These are phyloP conservation scores for Tetrax tetrax DNA, from an alignment of 2,113 vertebrate species.

Conservation along the genomic window DNA sequence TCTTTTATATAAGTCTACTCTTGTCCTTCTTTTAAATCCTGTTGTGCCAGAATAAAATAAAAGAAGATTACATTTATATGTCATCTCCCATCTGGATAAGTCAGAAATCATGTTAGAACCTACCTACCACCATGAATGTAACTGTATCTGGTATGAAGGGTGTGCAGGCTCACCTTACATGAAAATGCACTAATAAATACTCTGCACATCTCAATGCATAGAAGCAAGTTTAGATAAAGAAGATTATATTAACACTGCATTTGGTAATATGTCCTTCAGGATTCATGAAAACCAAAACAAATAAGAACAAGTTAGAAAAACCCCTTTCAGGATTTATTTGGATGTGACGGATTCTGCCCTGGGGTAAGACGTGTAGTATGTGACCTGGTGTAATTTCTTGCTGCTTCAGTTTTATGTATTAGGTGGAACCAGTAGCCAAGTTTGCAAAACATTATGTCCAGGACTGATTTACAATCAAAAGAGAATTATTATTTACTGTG, in stretches of 20 bases:
- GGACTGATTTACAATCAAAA: not conserved
- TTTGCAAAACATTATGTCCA: not conserved
- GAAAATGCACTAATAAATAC: not conserved
- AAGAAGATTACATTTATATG: slow-evolving; percentile 33
- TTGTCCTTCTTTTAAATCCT: slow-evolving; percentile 20
- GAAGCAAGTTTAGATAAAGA: not conserved
- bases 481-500: not conserved
- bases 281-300: not conserved
- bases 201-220: not conserved
- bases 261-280: not conserved
- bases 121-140: not conserved
- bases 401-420: not conserved
- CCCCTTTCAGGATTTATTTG: not conserved
- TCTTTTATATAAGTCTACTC: not conserved
- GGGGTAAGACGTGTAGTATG: fast-evolving
- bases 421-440: fast-evolving
- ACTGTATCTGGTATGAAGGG: not conserved
- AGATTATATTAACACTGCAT: not conserved
- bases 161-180: not conserved
- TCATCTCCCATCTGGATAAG: slow-evolving; percentile 1
- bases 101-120: slow-evolving; percentile 6
- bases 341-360: not conserved
- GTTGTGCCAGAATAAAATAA: slow-evolving; percentile 15
- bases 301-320: not conserved
- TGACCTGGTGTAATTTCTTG: not conserved